Conservation (phyloP, 1,140 invertebrate genomes). For the Trichonephila inaurata region DNA sequence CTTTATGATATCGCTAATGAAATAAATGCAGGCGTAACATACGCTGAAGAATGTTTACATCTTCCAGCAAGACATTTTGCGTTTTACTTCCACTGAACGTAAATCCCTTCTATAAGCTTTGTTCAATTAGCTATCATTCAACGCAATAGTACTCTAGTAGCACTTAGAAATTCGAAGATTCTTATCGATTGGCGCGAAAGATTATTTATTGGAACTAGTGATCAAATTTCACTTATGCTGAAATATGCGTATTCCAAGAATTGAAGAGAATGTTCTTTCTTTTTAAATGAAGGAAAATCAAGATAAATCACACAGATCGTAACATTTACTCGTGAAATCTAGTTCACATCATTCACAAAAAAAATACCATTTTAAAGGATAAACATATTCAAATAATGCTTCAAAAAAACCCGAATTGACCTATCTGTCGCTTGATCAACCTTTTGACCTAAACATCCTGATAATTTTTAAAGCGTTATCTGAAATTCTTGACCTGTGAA, state of each 20-base stretch:
- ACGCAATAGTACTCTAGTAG: too few relatives aligned
- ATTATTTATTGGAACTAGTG: neutral
- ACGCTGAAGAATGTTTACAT: too few relatives aligned
- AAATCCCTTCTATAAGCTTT: too few relatives aligned
- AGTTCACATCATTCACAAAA: neutral
- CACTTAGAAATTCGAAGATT: neutral
- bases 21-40: too few relatives aligned
- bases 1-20: too few relatives aligned
- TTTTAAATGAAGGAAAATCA: neutral
- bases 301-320: neutral
- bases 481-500: slow-evolving; percentile 32
- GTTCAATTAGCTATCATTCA: too few relatives aligned
- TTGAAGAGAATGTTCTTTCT: neutral
- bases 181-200: neutral
- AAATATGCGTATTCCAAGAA: neutral
- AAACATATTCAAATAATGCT: slow-evolving; percentile 17
- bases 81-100: too few relatives aligned
- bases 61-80: too few relatives aligned
- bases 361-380: neutral
- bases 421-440: neutral
- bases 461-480: neutral
- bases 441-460: neutral
- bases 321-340: neutral
- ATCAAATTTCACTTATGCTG: neutral
- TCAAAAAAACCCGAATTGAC: neutral